Evolutionary conservation across 2,797 vertebrate genomes (phyloP).

Genomic region (Muscicapa striata): DNA sequence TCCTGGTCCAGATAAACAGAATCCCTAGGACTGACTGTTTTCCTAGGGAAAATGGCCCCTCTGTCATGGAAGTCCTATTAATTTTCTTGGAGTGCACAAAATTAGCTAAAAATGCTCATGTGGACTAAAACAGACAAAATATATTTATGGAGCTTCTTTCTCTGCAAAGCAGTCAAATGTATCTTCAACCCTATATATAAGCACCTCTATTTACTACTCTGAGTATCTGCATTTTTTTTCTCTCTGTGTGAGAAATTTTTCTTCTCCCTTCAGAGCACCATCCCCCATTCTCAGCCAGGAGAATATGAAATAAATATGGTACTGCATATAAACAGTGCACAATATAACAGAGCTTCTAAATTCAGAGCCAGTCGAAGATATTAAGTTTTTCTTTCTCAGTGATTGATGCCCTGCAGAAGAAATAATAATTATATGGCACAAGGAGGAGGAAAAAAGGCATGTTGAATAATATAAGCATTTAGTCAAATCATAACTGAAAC

Average conservation of each 20-base stretch:
- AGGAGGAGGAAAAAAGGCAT: constrained; percentile 21
- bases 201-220: neutral
- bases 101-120: neutral
- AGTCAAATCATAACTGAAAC: constrained; percentile 46
- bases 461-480: constrained; percentile 2
- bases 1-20: neutral
- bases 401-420: constrained; percentile 54
- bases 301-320: constrained; percentile 19
- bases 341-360: neutral
- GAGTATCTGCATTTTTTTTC: neutral
- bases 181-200: neutral
- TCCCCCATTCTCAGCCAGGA: neutral
- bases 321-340: neutral
- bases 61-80: neutral
- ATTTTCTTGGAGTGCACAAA: neutral
- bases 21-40: neutral
- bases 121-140: neutral
- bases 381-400: constrained; percentile 5
- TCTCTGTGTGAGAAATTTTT: neutral
- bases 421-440: constrained; percentile 52
- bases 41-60: neutral
- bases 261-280: neutral
- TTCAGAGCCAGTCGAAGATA: neutral
- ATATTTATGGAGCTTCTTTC: neutral
- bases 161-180: neutral